These are phyloP conservation scores for Phoebastria nigripes DNA, from an alignment of 2,797 vertebrate genomes.

Conservation along the genomic window DNA sequence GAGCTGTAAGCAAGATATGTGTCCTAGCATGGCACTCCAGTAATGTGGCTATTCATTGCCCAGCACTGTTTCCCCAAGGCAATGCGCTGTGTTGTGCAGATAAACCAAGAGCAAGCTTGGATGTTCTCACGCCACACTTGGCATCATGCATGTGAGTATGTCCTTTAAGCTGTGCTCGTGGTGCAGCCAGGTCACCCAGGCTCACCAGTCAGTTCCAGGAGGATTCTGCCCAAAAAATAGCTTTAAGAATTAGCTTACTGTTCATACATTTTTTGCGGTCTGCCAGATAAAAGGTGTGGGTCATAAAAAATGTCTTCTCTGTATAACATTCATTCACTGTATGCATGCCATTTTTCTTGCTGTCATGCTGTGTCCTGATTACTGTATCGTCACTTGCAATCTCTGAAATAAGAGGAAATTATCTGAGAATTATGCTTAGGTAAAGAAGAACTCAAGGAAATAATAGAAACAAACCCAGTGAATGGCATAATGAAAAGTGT, in stretches of 20 bases:
- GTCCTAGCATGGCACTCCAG: background rate
- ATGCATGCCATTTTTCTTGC: background rate
- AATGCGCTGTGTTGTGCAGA: rapidly evolving
- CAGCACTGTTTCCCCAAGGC: background rate
- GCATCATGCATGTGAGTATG: background rate
- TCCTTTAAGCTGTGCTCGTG: rapidly evolving
- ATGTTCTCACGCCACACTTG: background rate
- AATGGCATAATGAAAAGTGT: background rate
- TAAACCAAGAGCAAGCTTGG: background rate
- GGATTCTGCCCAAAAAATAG: background rate
- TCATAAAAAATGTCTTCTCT: background rate
- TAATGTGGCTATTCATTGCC: background rate
- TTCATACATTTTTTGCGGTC: background rate
- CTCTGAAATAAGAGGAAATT: background rate
- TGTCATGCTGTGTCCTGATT: background rate
- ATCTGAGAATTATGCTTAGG: background rate
- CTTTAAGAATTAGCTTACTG: background rate
- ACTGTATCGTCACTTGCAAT: background rate
- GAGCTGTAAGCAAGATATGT: background rate
- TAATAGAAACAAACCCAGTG: background rate
- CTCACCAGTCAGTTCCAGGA: background rate
- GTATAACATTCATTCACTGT: background rate
- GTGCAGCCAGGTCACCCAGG: background rate
- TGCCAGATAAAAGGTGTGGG: background rate
- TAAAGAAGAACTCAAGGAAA: background rate